Evolutionary conservation across 2,113 vertebrate genomes (phyloP).

Genomic region (Phoxinus phoxinus): DNA sequence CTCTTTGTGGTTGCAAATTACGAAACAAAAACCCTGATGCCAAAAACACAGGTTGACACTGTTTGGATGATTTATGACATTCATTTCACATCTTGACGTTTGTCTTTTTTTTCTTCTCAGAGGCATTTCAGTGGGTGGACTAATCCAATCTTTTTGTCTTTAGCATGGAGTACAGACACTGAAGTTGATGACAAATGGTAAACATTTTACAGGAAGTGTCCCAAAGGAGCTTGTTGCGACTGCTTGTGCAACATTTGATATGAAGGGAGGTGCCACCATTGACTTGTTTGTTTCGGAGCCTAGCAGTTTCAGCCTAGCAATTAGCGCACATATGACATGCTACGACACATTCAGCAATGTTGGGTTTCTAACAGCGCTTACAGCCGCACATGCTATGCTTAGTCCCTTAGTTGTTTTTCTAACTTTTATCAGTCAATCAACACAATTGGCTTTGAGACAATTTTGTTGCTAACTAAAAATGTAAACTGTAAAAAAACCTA

Average conservation of each 20-base stretch:
- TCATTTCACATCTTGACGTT: not conserved
- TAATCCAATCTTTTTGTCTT: slow-evolving; percentile 14
- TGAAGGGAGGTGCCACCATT: not conserved
- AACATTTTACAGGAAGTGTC: slow-evolving; percentile 1
- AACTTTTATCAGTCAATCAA: no score
- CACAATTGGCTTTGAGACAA: no score
- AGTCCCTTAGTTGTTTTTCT: no score
- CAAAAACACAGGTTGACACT: not conserved
- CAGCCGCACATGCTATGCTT: no score
- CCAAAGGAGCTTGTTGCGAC: not conserved
- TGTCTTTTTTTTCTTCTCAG: not conserved
- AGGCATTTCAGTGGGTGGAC: not conserved
- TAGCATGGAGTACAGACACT: not conserved
- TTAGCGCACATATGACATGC: not conserved
- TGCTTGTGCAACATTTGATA: not conserved
- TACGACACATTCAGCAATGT: not conserved
- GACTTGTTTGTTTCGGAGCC: not conserved
- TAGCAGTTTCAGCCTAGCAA: not conserved
- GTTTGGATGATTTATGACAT: not conserved
- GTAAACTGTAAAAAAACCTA: no score
- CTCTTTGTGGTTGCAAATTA: slow-evolving; percentile 1
- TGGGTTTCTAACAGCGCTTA: not conserved
- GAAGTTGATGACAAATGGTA: not conserved
- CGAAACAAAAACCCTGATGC: not conserved
- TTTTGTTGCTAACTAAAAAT: no score